Conservation (phyloP, 2,113 vertebrate genomes). For the Campylomormyrus numenius region DNA sequence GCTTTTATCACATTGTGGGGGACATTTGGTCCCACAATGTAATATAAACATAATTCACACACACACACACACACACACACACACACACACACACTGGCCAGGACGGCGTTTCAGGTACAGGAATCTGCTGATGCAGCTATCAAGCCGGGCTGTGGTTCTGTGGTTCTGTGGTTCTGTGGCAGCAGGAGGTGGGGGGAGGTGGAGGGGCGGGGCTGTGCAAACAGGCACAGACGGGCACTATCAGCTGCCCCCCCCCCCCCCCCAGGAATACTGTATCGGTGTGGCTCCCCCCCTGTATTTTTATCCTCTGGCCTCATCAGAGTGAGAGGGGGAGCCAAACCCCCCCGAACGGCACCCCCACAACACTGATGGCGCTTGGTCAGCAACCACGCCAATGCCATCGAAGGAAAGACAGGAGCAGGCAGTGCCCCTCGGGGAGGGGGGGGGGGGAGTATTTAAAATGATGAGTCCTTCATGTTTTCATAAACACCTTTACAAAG, state of each 20-base stretch:
- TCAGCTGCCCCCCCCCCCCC: slow-evolving; percentile 36
- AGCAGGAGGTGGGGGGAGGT: neutral
- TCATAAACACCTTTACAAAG: neutral
- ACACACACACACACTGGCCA: neutral
- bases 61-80: neutral
- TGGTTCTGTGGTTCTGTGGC: slow-evolving; percentile 19
- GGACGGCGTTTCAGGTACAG: slow-evolving; percentile 48
- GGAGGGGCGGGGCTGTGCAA: slow-evolving; percentile 41
- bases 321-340: neutral
- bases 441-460: neutral
- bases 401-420: neutral
- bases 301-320: neutral
- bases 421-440: neutral
- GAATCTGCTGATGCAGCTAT: slow-evolving; percentile 65
- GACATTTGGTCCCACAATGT: too few relatives aligned
- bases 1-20: too few relatives aligned
- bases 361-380: neutral
- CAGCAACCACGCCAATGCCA: neutral
- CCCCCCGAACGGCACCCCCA: neutral
- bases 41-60: too few relatives aligned
- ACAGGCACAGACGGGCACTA: slow-evolving; percentile 53
- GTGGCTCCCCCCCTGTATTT: neutral
- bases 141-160: slow-evolving; percentile 24
- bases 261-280: neutral
- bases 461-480: neutral